Percentiles rank a stretch among this genome's conserved stretches.
Evolutionary conservation across 2,113 vertebrate genomes (phyloP).

Genomic region (Cathartes aura): DNA sequence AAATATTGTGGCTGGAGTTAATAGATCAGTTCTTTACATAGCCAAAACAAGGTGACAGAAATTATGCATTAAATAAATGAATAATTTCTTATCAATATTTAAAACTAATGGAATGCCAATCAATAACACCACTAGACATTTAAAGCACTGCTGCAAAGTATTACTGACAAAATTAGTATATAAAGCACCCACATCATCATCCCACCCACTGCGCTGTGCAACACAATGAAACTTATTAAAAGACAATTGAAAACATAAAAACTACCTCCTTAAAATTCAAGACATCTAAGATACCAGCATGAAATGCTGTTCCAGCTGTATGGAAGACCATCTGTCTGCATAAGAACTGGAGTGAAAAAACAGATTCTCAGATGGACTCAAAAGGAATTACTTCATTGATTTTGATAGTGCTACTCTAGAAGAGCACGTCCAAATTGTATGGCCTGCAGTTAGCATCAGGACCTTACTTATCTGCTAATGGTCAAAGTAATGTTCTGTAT

Average conservation of each 20-base stretch:
- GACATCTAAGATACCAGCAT: background rate
- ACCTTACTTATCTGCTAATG: background rate
- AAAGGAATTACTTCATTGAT: background rate
- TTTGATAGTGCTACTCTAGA: background rate
- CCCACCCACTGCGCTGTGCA: background rate
- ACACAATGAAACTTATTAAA: background rate
- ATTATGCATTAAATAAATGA: slow-evolving; percentile 8
- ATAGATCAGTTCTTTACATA: background rate
- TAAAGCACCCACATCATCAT: slow-evolving; percentile 1
- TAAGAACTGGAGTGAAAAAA: background rate
- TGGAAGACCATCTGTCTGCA: background rate
- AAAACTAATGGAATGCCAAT: slow-evolving; percentile 24
- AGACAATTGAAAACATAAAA: slow-evolving; percentile 18
- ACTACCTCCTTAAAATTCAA: background rate
- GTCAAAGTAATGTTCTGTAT: background rate
- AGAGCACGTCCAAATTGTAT: background rate
- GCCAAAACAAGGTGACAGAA: slow-evolving; percentile 12
- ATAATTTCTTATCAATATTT: slow-evolving; percentile 54
- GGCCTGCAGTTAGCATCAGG: background rate
- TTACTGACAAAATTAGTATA: slow-evolving; percentile 15
- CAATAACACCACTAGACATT: slow-evolving; percentile 1
- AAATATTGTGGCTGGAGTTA: slow-evolving; percentile 43
- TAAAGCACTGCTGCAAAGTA: background rate
- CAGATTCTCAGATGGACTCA: background rate
- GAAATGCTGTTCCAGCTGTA: background rate